Evolutionary conservation across 1,140 invertebrate genomes (phyloP), one percentile per base, ranked within the genome.

Genomic region (Ericerus pela): DNA sequence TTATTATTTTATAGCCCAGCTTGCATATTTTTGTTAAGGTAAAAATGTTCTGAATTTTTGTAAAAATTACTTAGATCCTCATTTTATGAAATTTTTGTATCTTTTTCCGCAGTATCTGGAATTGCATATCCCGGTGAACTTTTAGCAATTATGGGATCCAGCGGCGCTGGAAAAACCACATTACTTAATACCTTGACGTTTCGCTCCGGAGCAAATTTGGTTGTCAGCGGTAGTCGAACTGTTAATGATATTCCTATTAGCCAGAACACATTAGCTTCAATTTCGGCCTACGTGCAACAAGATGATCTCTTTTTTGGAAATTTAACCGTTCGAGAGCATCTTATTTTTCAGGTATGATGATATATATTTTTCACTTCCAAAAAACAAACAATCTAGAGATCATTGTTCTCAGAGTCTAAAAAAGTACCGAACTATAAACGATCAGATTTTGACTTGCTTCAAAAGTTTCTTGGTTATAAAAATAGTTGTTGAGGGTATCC

Each of bases 121-220:
- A 77, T 85, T 1, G 90, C 89, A 0, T 79, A 84, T 68, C 86
- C 91, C 4, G 92, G 91, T 2, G 88, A 94, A 67, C 69, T 96
- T 22, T 67, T 96, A 54, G 90, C 91, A 2, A 82, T 96, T 22
- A 85, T 97, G 84, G 93, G 93, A 2, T 85, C 90, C 2, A 93
- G 89, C 24, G 93, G 93, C 1, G 88, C 94, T 1, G 94, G 95
- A 4, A 99, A 98, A 73, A 95, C 93, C 0, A 96, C 93, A 0
- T 76, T 97, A 0, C 70, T 97, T 33, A 97, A 97, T 68, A 79
- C 89, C 0, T 65, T 97, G 28, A 95, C 90, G 1, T 86, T 85
- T 67, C 76, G 88, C 3, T 80, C 81, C 0, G 68, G 74, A 4
- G 71, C 75, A 5, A 79, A 80, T 14, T 71, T 93, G 0, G 72